Conservation (phyloP, 2,797 vertebrate species). For the Scolopax bukidnonensis region DNA sequence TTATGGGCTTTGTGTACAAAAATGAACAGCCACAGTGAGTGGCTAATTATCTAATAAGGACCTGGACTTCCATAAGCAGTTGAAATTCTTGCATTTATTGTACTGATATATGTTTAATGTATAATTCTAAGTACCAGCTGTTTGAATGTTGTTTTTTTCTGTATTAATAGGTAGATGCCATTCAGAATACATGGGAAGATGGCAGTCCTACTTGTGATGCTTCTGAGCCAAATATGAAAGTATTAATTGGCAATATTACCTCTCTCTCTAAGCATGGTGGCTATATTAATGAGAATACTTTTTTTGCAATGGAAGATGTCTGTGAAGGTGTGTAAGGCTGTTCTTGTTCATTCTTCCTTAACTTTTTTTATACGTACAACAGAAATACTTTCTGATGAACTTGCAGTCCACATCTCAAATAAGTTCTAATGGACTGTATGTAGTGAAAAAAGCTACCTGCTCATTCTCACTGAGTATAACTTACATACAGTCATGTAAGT, state of each 20-base stretch:
- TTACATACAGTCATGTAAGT: neutral
- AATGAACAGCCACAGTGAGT: neutral
- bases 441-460: neutral
- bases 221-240: conserved; percentile 71
- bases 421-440: neutral
- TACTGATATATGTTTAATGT: neutral
- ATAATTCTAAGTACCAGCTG: neutral
- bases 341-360: neutral
- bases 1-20: neutral
- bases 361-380: neutral
- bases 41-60: neutral
- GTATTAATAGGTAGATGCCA: conserved; percentile 83
- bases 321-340: conserved; percentile 82
- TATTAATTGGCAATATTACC: conserved; percentile 89
- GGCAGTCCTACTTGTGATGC: conserved; percentile 41
- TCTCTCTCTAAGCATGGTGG: conserved; percentile 82
- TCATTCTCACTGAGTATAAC: neutral
- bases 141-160: neutral
- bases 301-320: conserved; percentile 82
- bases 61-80: neutral
- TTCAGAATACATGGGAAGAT: conserved; percentile 80
- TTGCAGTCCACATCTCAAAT: neutral
- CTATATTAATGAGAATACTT: conserved; percentile 88
- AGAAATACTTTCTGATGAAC: neutral
- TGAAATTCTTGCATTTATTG: neutral